Evolutionary conservation across 2,113 vertebrate genomes (phyloP).

Genomic region (Leucoraja erinaceus): DNA sequence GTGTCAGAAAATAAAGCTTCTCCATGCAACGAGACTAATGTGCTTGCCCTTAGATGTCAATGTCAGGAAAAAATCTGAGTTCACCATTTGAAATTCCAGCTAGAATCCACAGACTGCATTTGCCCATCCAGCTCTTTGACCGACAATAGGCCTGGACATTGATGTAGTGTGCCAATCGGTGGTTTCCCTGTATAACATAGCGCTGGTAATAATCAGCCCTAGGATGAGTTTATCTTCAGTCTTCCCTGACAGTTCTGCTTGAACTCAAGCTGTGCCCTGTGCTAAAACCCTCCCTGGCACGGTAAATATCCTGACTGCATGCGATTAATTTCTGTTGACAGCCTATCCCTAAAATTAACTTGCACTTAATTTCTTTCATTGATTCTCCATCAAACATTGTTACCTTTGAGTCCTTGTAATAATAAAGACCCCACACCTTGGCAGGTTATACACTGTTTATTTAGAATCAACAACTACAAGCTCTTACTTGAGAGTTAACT

Average conservation of each 20-base stretch:
- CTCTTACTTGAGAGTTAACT: no score
- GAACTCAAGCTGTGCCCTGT: not conserved
- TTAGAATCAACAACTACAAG: no score
- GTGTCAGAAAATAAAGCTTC: not conserved
- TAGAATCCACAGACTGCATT: not conserved
- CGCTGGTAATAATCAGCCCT: not conserved
- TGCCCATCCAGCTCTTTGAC: not conserved
- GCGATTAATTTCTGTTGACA: not conserved
- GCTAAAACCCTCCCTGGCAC: not conserved
- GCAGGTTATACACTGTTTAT: no score
- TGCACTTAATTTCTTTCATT: conserved; percentile 2
- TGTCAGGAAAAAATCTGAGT: not conserved
- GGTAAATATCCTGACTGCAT: not conserved
- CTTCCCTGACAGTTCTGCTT: not conserved
- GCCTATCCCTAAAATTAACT: not conserved
- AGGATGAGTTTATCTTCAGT: not conserved
- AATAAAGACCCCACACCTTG: no score
- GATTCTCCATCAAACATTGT: not conserved
- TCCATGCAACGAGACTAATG: not conserved
- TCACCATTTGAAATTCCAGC: not conserved
- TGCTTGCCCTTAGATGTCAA: not conserved
- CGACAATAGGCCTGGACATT: not conserved
- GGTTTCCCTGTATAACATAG: not conserved
- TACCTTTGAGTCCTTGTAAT: no score
- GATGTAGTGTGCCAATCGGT: not conserved